A percentile compares a stretch with the other conserved stretches of the same genome.
Evolutionary conservation across 2,888 invertebrate species (phyloP).

Genomic region (Craniophora ligustri): DNA sequence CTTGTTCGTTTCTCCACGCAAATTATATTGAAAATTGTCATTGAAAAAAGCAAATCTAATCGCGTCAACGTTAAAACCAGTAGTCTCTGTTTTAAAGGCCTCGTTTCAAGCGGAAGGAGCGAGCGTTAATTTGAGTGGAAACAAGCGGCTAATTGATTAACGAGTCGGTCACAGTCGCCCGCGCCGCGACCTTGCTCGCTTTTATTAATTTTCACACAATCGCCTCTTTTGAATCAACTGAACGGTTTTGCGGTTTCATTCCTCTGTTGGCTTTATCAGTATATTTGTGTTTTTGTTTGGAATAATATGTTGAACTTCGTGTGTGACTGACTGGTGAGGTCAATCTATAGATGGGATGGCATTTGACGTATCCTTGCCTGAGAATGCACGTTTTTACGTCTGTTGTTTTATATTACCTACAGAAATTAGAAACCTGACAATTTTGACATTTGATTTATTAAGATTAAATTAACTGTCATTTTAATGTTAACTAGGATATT

Average conservation of each 20-base stretch:
- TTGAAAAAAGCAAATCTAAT: background rate
- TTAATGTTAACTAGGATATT: too few species aligned
- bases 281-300: background rate
- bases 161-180: slow-evolving; percentile 51
- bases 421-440: too few species aligned
- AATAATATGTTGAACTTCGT: too few species aligned
- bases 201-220: slow-evolving; percentile 42
- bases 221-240: slow-evolving; percentile 32
- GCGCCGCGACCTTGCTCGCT: slow-evolving; percentile 40
- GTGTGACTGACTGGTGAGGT: too few species aligned
- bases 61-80: background rate
- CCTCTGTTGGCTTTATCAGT: background rate
- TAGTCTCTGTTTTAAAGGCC: slow-evolving; percentile 27
- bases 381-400: too few species aligned
- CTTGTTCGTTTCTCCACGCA: too few species aligned
- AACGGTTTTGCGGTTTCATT: slow-evolving; percentile 20
- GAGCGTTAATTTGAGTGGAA: slow-evolving; percentile 75
- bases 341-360: too few species aligned
- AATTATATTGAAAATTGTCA: too few species aligned
- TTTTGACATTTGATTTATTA: too few species aligned
- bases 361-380: too few species aligned
- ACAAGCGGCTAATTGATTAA: slow-evolving; percentile 79
- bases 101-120: slow-evolving; percentile 49
- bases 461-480: too few species aligned
- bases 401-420: too few species aligned